A percentile compares a stretch with the other conserved stretches of the same genome.
Evolutionary conservation across 1,140 invertebrate species (phyloP).

Genomic region (Drosophila nasuta): DNA sequence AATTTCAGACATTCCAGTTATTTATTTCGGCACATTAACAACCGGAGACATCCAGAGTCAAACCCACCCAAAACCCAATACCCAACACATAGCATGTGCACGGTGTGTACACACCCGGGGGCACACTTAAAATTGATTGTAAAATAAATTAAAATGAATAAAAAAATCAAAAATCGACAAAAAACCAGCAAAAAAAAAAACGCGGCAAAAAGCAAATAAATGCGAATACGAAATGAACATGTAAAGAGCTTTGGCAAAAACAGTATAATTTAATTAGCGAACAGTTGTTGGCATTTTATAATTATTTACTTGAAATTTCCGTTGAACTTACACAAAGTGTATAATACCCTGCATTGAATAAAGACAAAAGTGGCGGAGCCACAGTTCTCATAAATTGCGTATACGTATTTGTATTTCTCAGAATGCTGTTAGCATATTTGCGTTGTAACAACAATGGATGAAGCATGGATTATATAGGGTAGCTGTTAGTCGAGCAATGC

Average conservation of each 20-base stretch:
- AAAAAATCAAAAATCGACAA: background rate
- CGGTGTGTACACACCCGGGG: conserved; percentile 32
- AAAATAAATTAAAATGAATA: conserved; percentile 74
- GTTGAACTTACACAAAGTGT: conserved; percentile 22
- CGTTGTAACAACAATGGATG: background rate
- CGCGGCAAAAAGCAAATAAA: conserved; percentile 31
- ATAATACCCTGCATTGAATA: conserved; percentile 16
- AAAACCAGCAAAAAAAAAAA: conserved; percentile 11
- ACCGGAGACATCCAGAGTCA: conserved; percentile 37
- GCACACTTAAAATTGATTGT: conserved; percentile 73
- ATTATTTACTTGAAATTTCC: conserved; percentile 74
- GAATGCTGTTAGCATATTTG: background rate
- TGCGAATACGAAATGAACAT: conserved; percentile 46
- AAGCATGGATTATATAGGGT: conserved; percentile 4
- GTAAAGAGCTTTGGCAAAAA: conserved; percentile 54
- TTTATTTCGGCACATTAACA: conserved; percentile 80
- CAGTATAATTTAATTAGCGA: conserved; percentile 84
- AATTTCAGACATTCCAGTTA: conserved; percentile 75
- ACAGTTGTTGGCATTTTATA: conserved; percentile 64
- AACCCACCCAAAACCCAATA: conserved; percentile 26
- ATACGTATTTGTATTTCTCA: background rate
- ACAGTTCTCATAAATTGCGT: background rate
- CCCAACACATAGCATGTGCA: background rate
- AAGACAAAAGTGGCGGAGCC: background rate
- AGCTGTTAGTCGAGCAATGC: background rate